Base-by-base conservation (phyloP, 35 echinoderm and acorn worm genomes). In the Heliocidaris erythrogramma region DNA sequence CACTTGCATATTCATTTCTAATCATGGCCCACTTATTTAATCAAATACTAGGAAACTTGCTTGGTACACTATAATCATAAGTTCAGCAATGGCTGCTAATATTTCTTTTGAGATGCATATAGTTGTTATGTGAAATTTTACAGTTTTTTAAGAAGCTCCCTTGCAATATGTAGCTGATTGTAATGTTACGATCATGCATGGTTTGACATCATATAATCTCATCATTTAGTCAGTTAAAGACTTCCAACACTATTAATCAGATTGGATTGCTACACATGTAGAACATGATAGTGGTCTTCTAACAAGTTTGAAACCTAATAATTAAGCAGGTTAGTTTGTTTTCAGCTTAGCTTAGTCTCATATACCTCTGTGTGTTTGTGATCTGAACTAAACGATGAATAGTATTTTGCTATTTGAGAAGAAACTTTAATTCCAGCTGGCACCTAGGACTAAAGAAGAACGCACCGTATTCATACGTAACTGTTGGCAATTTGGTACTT, bases 191-290 rank as follows among this genome's bases (percentile, higher is more conserved):
- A 78, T 18, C 21, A 78, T 78, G 65, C 65, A 78, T 78, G 65
- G 65, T 78, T 78, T 78, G 65, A 78, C 65, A 27, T 78, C 18
- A 78, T 78, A 78, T 78, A 78, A 78, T 78, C 65, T n/a, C 65
- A 78, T 78, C 65, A 78, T 78, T 17, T 78, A 78, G 65, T 78
- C 21, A 78, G 18, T 78, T 21, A 78, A 78, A 27, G 65, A 27
- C 17, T 78, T 21, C 7, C 7, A 78, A 7, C 65, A 78, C n/a
- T 7, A 12, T 13, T 56, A 8, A n/a, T 5, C 35, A 42, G 65
- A 78, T 18, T 78, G 65, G 8, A 78, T n/a, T n/a, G n/a, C 27
- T 78, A 6, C 65, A 29, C 18, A 78, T 27, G 27, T 24, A 27
- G 65, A 21, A 78, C 7, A 78, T n/a, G 27, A 27, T 7, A n/a